Evolutionary conservation across 2,888 invertebrate genomes (phyloP).

Genomic region (Prenolepis imparis): DNA sequence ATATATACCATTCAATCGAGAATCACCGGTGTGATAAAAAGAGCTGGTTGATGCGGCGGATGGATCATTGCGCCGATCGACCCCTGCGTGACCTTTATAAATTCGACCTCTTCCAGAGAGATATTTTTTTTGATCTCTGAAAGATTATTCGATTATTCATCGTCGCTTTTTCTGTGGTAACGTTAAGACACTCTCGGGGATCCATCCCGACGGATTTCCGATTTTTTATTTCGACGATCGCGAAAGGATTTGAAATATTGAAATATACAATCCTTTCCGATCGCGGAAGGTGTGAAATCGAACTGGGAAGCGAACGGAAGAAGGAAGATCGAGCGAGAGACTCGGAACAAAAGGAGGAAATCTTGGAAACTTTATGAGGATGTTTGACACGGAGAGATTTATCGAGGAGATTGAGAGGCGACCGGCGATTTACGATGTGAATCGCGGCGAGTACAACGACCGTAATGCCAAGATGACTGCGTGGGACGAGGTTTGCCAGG

Average conservation of each 20-base stretch:
- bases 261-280: not conserved
- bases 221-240: not conserved
- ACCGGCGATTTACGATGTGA: conserved; percentile 83
- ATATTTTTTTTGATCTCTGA: not conserved
- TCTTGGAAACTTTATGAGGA: conserved; percentile 40
- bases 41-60: not conserved
- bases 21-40: not conserved
- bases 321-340: not conserved
- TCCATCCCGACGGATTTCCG: not conserved
- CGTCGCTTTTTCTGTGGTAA: not conserved
- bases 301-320: not conserved
- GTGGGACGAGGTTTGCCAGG: conserved; percentile 83
- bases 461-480: conserved; percentile 81
- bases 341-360: not conserved
- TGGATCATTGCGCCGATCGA: conserved; percentile 1
- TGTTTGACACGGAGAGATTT: conserved; percentile 83
- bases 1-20: not conserved
- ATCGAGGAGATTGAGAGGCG: conserved; percentile 82
- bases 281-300: not conserved
- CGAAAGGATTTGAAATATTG: not conserved
- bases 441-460: conserved; percentile 81
- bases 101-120: not conserved
- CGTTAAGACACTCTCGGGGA: not conserved
- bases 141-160: not conserved
- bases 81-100: not conserved